Evolutionary conservation across 2,113 vertebrate species (phyloP).

Genomic region (Epinephelus moara): DNA sequence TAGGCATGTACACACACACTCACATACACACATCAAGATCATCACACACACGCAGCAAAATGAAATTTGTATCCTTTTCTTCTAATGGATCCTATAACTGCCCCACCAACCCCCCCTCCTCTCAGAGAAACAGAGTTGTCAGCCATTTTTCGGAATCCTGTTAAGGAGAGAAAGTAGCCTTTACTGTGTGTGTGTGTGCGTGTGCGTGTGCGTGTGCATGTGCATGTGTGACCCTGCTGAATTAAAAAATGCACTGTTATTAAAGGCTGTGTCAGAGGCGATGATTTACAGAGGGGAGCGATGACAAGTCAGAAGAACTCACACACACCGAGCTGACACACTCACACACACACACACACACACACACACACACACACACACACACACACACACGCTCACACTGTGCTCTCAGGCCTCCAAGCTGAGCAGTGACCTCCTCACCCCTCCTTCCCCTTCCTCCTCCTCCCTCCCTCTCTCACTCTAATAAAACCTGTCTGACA

Average conservation of each 20-base stretch:
- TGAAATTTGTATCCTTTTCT: slow-evolving; percentile 49
- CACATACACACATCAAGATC: slow-evolving; percentile 2
- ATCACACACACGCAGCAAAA: slow-evolving; percentile 40
- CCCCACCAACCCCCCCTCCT: slow-evolving; percentile 10
- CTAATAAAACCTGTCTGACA: slow-evolving; percentile 87
- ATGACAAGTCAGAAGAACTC: slow-evolving; percentile 88
- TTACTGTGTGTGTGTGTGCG: slow-evolving; percentile 24
- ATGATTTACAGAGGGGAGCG: slow-evolving; percentile 87
- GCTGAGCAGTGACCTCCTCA: slow-evolving; percentile 87
- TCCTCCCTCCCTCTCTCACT: slow-evolving; percentile 78
- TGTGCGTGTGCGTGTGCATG: slow-evolving; percentile 34
- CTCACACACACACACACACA: slow-evolving; percentile 33
- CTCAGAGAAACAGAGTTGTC: slow-evolving; percentile 61
- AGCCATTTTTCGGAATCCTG: slow-evolving; percentile 67
- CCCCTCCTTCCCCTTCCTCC: slow-evolving; percentile 83
- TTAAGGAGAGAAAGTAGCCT: slow-evolving; percentile 52
- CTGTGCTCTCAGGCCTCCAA: slow-evolving; percentile 83
- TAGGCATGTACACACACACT: slow-evolving; percentile 13
- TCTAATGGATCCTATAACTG: slow-evolving; percentile 53
- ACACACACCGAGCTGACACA: slow-evolving; percentile 76
- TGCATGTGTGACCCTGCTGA: slow-evolving; percentile 76
- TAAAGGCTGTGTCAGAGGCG: slow-evolving; percentile 86
- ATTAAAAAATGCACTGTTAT: slow-evolving; percentile 88
- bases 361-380: slow-evolving; percentile 2
- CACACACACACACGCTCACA: slow-evolving; percentile 54